Percentiles rank a stretch among this genome's conserved stretches.
phyloP scores from a whole-genome alignment of 2,888 invertebrate genomes.

The Helicoverpa assulta region DNA sequence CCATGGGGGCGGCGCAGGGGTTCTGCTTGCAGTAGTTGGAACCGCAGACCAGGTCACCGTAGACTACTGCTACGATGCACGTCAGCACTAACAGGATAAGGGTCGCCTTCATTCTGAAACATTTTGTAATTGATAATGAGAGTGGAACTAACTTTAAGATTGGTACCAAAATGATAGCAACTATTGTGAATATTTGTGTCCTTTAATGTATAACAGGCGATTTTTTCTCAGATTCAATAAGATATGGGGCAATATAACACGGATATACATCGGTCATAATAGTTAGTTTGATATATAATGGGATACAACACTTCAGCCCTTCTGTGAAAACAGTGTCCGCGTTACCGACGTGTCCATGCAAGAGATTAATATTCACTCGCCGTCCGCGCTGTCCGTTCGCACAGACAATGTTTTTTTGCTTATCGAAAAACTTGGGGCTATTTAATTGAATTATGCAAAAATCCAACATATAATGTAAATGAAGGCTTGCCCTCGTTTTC shows the following conservation, averaged over 20 bases:
- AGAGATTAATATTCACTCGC: conserved; percentile 49
- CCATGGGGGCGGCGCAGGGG: conserved; percentile 74
- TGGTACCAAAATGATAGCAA: neutral
- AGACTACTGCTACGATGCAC: conserved; percentile 75
- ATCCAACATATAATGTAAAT: conserved; percentile 56
- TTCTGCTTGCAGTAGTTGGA: conserved; percentile 81
- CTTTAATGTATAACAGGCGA: neutral
- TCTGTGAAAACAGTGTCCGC: neutral
- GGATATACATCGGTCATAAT: no score
- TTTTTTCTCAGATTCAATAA: neutral
- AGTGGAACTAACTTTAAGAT: neutral
- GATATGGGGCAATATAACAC: neutral
- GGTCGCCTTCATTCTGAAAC: conserved; percentile 81
- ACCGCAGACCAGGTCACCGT: conserved; percentile 84
- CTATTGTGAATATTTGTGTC: no score
- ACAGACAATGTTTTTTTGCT: conserved; percentile 43
- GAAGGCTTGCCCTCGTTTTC: conserved; percentile 49
- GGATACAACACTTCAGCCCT: no score
- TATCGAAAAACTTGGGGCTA: conserved; percentile 49
- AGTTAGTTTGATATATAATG: no score
- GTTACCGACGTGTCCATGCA: neutral
- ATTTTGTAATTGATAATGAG: neutral
- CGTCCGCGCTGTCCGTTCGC: conserved; percentile 23
- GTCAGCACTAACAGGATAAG: conserved; percentile 74
- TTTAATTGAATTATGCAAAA: conserved; percentile 52